These are phyloP conservation scores for Cotesia glomerata DNA, from an alignment of 1,140 invertebrate genomes.

Conservation along the genomic window DNA sequence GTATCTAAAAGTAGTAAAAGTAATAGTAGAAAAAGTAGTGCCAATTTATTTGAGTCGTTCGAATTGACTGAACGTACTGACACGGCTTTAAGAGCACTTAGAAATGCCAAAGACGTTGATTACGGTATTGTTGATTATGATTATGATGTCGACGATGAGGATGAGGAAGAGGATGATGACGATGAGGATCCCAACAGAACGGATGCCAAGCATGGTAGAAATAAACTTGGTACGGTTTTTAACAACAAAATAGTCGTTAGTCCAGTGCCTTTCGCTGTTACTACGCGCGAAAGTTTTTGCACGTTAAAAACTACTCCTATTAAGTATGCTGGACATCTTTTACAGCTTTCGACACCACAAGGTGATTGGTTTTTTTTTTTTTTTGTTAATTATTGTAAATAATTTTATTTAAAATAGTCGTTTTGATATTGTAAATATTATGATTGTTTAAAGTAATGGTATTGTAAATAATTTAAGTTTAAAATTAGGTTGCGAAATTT, in stretches of 20 bases:
- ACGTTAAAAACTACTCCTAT: slow-evolving; percentile 55
- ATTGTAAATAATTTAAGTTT: no score
- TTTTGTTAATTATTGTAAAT: background rate
- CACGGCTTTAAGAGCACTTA: slow-evolving; percentile 11
- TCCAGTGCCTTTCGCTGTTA: slow-evolving; percentile 56
- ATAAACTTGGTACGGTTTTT: slow-evolving; percentile 56
- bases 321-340: slow-evolving; percentile 45
- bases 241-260: slow-evolving; percentile 59
- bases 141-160: slow-evolving; percentile 26
- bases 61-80: slow-evolving; percentile 27
- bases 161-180: slow-evolving; percentile 27
- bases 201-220: slow-evolving; percentile 38
- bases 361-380: slow-evolving; percentile 35
- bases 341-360: slow-evolving; percentile 43
- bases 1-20: slow-evolving; percentile 12
- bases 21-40: slow-evolving; percentile 31
- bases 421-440: no score
- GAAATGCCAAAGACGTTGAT: slow-evolving; percentile 7
- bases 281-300: slow-evolving; percentile 56
- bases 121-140: slow-evolving; percentile 2
- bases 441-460: no score
- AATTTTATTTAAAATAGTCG: no score
- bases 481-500: no score
- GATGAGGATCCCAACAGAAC: slow-evolving; percentile 8
- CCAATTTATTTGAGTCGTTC: slow-evolving; percentile 29